Evolutionary conservation across 2,797 vertebrate genomes (phyloP).

Genomic region (Artibeus lituratus): DNA sequence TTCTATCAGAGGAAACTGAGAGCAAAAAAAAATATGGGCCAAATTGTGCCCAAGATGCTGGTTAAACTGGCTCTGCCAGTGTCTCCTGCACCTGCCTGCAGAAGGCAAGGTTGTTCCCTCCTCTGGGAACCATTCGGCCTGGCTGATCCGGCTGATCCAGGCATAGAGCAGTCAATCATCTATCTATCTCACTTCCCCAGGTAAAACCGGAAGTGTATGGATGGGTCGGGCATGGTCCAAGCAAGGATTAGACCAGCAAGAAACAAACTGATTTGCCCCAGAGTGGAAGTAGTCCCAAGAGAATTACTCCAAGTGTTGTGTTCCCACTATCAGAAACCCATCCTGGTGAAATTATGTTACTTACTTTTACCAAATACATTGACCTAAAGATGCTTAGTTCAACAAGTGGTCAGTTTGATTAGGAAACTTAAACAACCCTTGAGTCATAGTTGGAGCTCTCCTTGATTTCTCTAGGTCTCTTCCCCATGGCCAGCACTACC

Average conservation of each 20-base stretch:
- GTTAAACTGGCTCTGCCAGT: slow-evolving; percentile 62
- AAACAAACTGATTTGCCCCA: neutral
- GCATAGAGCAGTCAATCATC: neutral
- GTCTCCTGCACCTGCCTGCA: slow-evolving; percentile 17
- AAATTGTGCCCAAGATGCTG: slow-evolving; percentile 34
- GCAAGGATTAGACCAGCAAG: neutral
- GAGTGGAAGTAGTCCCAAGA: neutral
- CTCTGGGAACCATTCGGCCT: slow-evolving; percentile 8
- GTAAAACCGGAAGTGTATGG: slow-evolving; percentile 6
- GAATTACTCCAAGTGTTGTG: neutral
- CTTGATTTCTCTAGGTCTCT: neutral
- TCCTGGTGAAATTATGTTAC: neutral
- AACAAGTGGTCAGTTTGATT: neutral
- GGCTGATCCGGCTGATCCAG: slow-evolving; percentile 32
- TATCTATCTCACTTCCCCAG: neutral
- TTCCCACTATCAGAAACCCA: neutral
- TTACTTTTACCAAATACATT: neutral
- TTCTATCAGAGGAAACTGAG: slow-evolving; percentile 42
- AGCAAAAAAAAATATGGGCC: neutral
- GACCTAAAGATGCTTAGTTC: neutral
- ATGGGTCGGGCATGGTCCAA: neutral
- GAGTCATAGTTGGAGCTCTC: neutral
- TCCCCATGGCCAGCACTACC: neutral
- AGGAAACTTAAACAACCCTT: neutral
- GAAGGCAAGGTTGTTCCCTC: neutral